Base-by-base conservation (phyloP, 2,888 invertebrate genomes). In the Sinotaia quadrata region DNA sequence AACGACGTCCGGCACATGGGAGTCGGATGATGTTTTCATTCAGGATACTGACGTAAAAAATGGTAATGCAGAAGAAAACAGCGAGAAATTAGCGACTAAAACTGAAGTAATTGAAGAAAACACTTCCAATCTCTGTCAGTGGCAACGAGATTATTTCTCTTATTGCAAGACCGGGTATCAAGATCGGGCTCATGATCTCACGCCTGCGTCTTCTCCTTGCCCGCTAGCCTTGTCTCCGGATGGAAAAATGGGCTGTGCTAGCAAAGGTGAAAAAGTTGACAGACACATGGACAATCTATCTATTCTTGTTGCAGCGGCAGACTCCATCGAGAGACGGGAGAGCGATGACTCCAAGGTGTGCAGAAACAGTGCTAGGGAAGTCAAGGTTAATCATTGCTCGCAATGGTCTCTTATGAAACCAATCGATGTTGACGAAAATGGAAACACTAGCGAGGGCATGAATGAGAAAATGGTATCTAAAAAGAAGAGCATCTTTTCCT, bases 401-500 rank as follows among this genome's bases (percentile, higher is more conserved):
- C 56, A 31, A 24, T 24, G 21, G 8, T 47, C 24, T 4, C 24
- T n/a, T n/a, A 24, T n/a, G 4, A 44, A 29, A 12, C 65, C 65
- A 21, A 56, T 56, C 44, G 56, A 54, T 15, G 27, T 44, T 18
- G 65, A 65, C 34, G 65, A 65, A 41, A 56, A 36, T 47, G 21
- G 37, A 37, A 56, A 33, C 41, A 36, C 44, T 44, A 65, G 34
- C 36, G 12, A n/a, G 15, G 15, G n/a, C n/a, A n/a, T 2, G 21
- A 4, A 7, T 24, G 47, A 47, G 7, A 47, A 24, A 7, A 2
- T 24, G 7, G n/a, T n/a, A n/a, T n/a, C n/a, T n/a, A n/a, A 72
- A 60, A 72, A 68, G 29, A 72, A 72, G 37, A 44, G 65, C 29
- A 65, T 60, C 66, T 66, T 60, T 44, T 69, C 67, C 29, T 67